Percentiles rank a stretch among this genome's conserved stretches.
phyloP scores from a whole-genome alignment of 1,140 invertebrate genomes.

The Pomacea maculata region DNA sequence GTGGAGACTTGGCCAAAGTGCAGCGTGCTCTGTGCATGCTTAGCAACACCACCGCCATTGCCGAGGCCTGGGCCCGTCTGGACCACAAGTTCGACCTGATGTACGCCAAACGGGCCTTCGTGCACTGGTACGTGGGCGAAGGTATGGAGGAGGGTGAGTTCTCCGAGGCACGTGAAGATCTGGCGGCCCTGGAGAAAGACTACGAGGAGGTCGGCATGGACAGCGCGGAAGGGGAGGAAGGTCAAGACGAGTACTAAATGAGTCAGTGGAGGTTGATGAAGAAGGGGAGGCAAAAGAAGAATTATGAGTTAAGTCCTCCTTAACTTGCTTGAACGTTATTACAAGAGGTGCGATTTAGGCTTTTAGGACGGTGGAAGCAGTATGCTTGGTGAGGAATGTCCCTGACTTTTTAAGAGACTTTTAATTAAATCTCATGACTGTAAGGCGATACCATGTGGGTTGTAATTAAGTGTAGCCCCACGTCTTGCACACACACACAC shows the following conservation, averaged over 20 bases:
- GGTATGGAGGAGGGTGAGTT: slow-evolving; percentile 93
- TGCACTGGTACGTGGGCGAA: slow-evolving; percentile 78
- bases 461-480: no score
- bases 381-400: no score
- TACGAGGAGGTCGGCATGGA: slow-evolving; percentile 65
- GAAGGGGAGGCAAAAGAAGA: slow-evolving; percentile 46
- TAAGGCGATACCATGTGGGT: no score
- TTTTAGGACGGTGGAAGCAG: background rate
- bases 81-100: slow-evolving; percentile 16
- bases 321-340: background rate
- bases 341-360: background rate
- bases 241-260: slow-evolving; percentile 22
- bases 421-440: no score
- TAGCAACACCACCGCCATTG: slow-evolving; percentile 7
- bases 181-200: slow-evolving; percentile 67
- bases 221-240: slow-evolving; percentile 31
- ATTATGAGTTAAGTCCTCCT: slow-evolving; percentile 63
- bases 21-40: slow-evolving; percentile 10
- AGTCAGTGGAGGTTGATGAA: slow-evolving; percentile 34
- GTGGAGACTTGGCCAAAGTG: slow-evolving; percentile 40
- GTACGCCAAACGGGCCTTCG: slow-evolving; percentile 15
- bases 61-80: slow-evolving; percentile 11
- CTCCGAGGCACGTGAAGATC: slow-evolving; percentile 78
- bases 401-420: no score
- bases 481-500: no score